Percentiles rank a stretch among this genome's conserved stretches.
Conservation (phyloP, 2,888 invertebrate genomes). For the Harpalus rufipes region DNA sequence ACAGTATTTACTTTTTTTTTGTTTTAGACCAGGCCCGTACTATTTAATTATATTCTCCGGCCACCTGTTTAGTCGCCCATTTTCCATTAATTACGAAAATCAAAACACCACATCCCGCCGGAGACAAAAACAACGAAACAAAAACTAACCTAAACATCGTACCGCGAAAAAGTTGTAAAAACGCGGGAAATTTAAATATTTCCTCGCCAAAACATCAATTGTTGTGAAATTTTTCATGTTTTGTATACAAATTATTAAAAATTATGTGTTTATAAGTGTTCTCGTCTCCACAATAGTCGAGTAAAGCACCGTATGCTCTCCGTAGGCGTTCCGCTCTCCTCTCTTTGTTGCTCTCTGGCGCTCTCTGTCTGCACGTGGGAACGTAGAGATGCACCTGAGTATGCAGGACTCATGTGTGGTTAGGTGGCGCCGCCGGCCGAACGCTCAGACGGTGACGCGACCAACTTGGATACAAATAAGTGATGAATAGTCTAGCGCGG, state of each 20-base stretch:
- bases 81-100: constrained; percentile 61
- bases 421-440: constrained; percentile 41
- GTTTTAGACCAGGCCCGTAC: constrained; percentile 39
- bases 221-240: constrained; percentile 31
- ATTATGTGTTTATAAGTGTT: constrained; percentile 9
- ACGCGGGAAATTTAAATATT: constrained; percentile 44
- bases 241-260: background rate
- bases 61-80: constrained; percentile 54
- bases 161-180: constrained; percentile 33
- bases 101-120: constrained; percentile 53
- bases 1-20: constrained; percentile 46
- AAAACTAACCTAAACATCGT: constrained; percentile 30
- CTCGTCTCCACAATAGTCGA: constrained; percentile 42
- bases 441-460: constrained; percentile 21
- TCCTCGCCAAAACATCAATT: background rate
- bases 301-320: constrained; percentile 56
- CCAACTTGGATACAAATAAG: background rate
- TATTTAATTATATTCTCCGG: constrained; percentile 53
- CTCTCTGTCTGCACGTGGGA: constrained; percentile 54
- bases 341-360: constrained; percentile 1
- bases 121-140: constrained; percentile 24
- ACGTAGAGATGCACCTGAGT: constrained; percentile 58
- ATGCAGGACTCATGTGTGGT: constrained; percentile 53
- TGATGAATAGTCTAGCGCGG: background rate
- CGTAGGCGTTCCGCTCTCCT: constrained; percentile 40